Evolutionary conservation across 2,888 invertebrate species (phyloP).

Genomic region (Gymnoscelis rufifasciata): DNA sequence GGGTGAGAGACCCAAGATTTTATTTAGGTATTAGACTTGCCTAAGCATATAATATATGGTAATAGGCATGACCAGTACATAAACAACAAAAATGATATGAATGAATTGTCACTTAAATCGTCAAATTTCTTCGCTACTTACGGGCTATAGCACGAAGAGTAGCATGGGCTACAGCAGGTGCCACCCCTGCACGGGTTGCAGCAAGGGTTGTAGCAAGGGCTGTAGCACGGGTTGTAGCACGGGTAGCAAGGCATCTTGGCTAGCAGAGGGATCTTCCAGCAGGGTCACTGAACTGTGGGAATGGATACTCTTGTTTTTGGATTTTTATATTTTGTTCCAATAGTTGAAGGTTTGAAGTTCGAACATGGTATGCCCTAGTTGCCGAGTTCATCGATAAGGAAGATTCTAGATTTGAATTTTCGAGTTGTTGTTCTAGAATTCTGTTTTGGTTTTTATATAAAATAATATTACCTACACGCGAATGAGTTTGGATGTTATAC

Average conservation of each 20-base stretch:
- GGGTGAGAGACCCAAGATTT: no score
- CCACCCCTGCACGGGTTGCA: conserved; percentile 46
- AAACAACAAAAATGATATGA: no score
- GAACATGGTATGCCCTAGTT: conserved; percentile 33
- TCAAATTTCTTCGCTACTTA: no score
- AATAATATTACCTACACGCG: no score
- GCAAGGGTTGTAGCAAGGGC: conserved; percentile 43
- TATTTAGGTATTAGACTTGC: no score
- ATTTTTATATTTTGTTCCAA: not conserved
- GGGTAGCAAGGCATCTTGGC: conserved; percentile 51
- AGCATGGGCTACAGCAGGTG: conserved; percentile 33
- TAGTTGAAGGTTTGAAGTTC: conserved; percentile 47
- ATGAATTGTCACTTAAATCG: no score
- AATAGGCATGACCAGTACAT: no score
- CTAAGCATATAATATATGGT: no score
- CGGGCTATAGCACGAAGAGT: conserved; percentile 6
- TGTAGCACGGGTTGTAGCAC: conserved; percentile 37
- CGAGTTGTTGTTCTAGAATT: conserved; percentile 23
- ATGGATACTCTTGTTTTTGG: not conserved
- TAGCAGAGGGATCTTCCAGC: not conserved
- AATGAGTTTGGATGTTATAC: no score
- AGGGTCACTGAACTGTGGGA: not conserved
- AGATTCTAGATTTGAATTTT: conserved; percentile 21
- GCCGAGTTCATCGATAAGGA: conserved; percentile 25
- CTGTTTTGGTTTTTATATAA: not conserved